Evolutionary conservation across 1,140 invertebrate genomes (phyloP), one percentile per base, ranked within the genome.

Genomic region (Drosophila ananassae): DNA sequence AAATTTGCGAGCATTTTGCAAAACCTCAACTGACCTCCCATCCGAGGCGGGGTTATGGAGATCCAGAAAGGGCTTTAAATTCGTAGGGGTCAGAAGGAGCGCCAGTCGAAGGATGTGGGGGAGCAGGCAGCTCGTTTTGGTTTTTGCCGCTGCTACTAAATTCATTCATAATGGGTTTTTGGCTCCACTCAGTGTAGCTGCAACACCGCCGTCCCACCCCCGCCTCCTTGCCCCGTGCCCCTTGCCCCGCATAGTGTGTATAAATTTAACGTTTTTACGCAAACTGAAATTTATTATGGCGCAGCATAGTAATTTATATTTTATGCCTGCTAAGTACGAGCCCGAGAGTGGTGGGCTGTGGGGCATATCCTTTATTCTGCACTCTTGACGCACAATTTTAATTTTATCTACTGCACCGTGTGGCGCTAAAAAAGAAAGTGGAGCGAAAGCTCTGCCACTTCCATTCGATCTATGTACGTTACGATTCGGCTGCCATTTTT

Each of bases 201-300:
- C 2, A 37, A 10, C 47, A 21, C 17, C 56, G 44, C 34, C 34
- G 13, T 5, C 24, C 58, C 12, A 28, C 7, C 44, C 7, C 13
- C 17, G n/a, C 25, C 25, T 28, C 6, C 25, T 6, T 28, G 12
- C 39, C 12, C 12, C n/a, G 17, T 17, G 2, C 39, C 13, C 2
- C 41, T n/a, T 17, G 17, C 24, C 32, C 17, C 9, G 17, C 44
- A 55, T 54, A 56, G 77, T 77, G 81, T 84, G 77, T 85, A 87
- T 85, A 89, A 77, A 89, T 89, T 89, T 83, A 89, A 78, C 82
- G 82, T 87, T 87, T 87, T 87, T 87, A 87, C 82, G 67, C 76
- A 87, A 87, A 87, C 83, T 89, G 79, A 89, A 89, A 89, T 89
- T 89, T 89, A 89, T 89, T 89, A 77, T 79, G 76, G 83, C 84